phyloP scores from a whole-genome alignment of 1,140 invertebrate species.

The Trichonephila inaurata region DNA sequence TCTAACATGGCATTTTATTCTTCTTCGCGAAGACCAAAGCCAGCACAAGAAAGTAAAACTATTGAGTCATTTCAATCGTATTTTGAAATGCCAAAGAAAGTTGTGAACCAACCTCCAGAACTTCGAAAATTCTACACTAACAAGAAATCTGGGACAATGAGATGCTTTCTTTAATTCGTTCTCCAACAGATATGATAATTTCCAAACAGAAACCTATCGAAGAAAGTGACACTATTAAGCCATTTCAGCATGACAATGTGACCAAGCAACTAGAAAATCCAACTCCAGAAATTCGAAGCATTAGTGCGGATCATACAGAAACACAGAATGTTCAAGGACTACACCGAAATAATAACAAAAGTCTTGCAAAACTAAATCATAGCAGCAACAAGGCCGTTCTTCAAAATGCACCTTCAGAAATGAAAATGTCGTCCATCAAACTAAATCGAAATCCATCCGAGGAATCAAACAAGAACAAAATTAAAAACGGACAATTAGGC shows the following conservation, averaged over 20 bases:
- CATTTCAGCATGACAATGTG: not conserved
- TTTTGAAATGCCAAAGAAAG: too few relatives aligned
- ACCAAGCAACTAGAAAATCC: not conserved
- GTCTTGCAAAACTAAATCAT: not conserved
- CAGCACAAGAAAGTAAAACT: too few relatives aligned
- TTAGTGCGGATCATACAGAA: not conserved
- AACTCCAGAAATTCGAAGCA: not conserved
- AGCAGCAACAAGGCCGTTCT: not conserved
- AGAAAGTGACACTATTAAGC: not conserved
- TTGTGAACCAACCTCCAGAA: too few relatives aligned
- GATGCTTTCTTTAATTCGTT: too few relatives aligned
- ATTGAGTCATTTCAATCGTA: too few relatives aligned
- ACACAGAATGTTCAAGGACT: not conserved
- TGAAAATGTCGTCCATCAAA: not conserved
- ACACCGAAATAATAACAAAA: not conserved
- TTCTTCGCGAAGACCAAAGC: not conserved
- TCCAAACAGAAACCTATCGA: not conserved
- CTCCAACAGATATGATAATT: too few relatives aligned
- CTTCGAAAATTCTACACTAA: too few relatives aligned
- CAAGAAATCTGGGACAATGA: too few relatives aligned
- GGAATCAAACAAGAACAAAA: not conserved
- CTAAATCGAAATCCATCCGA: not conserved
- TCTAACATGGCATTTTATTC: not conserved
- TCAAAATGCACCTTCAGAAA: constrained; percentile 12
- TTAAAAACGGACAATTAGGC: not conserved